Base-by-base conservation (phyloP, 2,888 invertebrate genomes). In the Leptothorax acervorum region DNA sequence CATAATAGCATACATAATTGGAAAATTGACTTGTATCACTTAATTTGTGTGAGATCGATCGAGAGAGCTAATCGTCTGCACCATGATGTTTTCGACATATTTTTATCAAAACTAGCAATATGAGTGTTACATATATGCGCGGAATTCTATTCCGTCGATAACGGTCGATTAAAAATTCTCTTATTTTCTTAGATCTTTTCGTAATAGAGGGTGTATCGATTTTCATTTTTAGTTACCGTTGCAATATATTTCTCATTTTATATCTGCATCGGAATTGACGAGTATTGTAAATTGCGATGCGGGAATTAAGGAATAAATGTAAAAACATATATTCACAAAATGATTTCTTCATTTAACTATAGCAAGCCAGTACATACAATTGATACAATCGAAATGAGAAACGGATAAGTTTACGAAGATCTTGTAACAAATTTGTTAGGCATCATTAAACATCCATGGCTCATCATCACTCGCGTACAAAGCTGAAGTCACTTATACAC, bases 371-470 rank as follows among this genome's bases (percentile, higher is more conserved):
- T 75, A 75, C 66, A 48, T 78, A 68, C 45, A 45, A 31, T 57
- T n/a, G 6, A 48, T 78, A 68, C 45, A 45, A 31, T 57, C 28
- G 6, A 45, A 78, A 68, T 57, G 5, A 51, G 18, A 78, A 66
- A 78, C 12, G 42, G 28, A 28, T 28, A 68, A 68, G 3, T 31
- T 53, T 68, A 66, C 9, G 42, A 42, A 76, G 42, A 45, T 15
- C 45, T 68, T 45, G 3, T 78, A 78, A 78, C 68, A 78, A 78
- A 78, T 45, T 39, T 42, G 78, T 78, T 78, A 78, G 68, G 68
- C 55, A 28, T 76, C 53, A 2, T 66, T n/a, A 66, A 12, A 66
- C 4, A 66, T 55, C 57, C 42, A 78, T 68, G 45, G 55, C 31
- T 57, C 11, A 28, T 68, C 31, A 23, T 68, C 42, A 45, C n/a